These are phyloP conservation scores for Koerneria pararmatus DNA, from an alignment of 2,888 invertebrate genomes.

Conservation along the genomic window DNA sequence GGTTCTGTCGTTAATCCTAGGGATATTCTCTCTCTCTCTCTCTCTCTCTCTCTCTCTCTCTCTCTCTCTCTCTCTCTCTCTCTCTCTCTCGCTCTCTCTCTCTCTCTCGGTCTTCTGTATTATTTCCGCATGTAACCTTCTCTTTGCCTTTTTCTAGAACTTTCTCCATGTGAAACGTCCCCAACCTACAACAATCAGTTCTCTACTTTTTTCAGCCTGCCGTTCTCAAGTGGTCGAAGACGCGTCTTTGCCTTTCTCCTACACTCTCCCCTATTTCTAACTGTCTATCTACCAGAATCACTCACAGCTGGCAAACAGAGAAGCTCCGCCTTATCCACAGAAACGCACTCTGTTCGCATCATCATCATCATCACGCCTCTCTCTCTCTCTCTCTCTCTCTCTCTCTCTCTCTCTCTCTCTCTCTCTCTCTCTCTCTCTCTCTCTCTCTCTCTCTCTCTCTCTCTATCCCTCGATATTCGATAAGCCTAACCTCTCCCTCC, in stretches of 20 bases:
- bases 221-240: neutral
- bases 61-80: neutral
- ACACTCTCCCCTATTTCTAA: no score
- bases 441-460: neutral
- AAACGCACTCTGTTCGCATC: neutral
- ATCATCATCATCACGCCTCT: neutral
- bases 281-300: neutral
- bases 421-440: neutral
- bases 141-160: no score
- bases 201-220: no score
- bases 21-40: neutral
- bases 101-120: neutral
- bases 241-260: neutral
- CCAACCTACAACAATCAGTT: no score
- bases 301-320: neutral
- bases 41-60: neutral
- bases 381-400: neutral
- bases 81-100: neutral
- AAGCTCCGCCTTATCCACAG: neutral
- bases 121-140: no score
- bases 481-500: neutral
- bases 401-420: constrained; percentile 6
- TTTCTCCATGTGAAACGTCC: no score
- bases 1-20: neutral
- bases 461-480: neutral